A percentile compares a stretch with the other conserved stretches of the same genome.
These are phyloP conservation scores for Gymnogyps californianus DNA, from an alignment of 2,113 vertebrate genomes.

Conservation along the genomic window DNA sequence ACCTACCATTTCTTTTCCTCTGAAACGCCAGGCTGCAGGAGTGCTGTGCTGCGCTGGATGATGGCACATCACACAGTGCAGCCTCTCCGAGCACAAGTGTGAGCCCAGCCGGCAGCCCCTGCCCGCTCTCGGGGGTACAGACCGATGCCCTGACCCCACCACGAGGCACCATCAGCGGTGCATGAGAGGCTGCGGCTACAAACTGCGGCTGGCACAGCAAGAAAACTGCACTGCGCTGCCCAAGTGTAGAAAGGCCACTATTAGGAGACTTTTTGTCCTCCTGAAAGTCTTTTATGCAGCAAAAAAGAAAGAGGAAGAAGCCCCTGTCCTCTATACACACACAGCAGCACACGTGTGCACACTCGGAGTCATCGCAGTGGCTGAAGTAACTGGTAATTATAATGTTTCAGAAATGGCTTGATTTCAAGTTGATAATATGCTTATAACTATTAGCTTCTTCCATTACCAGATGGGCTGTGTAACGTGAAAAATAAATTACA, in stretches of 20 bases:
- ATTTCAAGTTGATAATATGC: constrained; percentile 1
- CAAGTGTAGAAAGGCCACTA: too few species aligned
- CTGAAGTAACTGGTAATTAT: not conserved
- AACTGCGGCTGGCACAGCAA: not conserved
- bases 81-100: not conserved
- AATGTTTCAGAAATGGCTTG: not conserved
- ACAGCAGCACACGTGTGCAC: not conserved
- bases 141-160: too few species aligned
- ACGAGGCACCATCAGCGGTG: rapidly evolving
- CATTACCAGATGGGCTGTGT: constrained; percentile 10
- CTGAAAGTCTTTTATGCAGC: not conserved
- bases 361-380: not conserved
- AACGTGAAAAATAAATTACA: constrained; percentile 27
- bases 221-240: not conserved
- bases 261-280: not conserved
- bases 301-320: not conserved
- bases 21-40: not conserved
- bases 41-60: not conserved
- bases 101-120: not conserved
- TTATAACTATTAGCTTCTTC: not conserved
- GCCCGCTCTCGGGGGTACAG: not conserved
- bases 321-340: too few species aligned
- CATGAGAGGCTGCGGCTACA: not conserved
- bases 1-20: not conserved
- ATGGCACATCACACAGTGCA: not conserved